Percentiles rank a stretch among this genome's conserved stretches.
These are phyloP conservation scores for Sander lucioperca DNA, from an alignment of 2,113 vertebrate genomes.

Conservation along the genomic window DNA sequence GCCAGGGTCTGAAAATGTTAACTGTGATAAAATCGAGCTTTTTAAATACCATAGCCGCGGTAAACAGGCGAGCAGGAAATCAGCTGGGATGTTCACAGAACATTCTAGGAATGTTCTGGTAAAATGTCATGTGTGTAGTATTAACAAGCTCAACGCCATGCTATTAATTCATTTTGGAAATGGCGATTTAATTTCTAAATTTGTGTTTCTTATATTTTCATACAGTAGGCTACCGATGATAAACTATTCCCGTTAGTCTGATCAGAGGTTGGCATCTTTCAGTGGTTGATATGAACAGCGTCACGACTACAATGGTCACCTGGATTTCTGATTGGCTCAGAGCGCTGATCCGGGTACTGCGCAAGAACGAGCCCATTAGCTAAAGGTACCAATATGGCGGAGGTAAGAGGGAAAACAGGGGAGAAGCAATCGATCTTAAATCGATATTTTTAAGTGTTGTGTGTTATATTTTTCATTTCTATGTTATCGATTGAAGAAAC, in stretches of 20 bases:
- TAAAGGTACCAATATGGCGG: constrained; percentile 98
- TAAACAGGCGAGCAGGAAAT: constrained; percentile 3
- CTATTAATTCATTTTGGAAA: not conserved
- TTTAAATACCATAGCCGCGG: not conserved
- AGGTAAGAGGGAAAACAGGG: constrained; percentile 95
- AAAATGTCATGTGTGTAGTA: not conserved
- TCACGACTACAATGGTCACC: constrained; percentile 73
- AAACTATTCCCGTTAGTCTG: constrained; percentile 39
- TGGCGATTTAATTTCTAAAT: not conserved
- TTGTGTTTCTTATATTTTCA: not conserved
- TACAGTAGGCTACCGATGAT: not conserved
- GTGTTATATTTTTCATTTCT: constrained; percentile 51
- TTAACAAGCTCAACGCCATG: not conserved
- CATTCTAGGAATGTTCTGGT: constrained; percentile 10
- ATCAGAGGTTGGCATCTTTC: constrained; percentile 11
- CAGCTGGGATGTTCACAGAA: constrained; percentile 23
- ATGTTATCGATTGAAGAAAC: constrained; percentile 71
- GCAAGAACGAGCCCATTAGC: constrained; percentile 90
- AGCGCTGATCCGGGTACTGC: constrained; percentile 92
- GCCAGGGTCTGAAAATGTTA: not conserved
- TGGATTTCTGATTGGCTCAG: constrained; percentile 87
- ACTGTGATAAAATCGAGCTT: not conserved
- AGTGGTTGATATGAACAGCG: constrained; percentile 61
- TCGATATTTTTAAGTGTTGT: constrained; percentile 72
- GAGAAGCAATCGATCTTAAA: constrained; percentile 85